Evolutionary conservation across 1,140 invertebrate species (phyloP), one percentile per base, ranked within the genome.

Genomic region (Euura lappo): DNA sequence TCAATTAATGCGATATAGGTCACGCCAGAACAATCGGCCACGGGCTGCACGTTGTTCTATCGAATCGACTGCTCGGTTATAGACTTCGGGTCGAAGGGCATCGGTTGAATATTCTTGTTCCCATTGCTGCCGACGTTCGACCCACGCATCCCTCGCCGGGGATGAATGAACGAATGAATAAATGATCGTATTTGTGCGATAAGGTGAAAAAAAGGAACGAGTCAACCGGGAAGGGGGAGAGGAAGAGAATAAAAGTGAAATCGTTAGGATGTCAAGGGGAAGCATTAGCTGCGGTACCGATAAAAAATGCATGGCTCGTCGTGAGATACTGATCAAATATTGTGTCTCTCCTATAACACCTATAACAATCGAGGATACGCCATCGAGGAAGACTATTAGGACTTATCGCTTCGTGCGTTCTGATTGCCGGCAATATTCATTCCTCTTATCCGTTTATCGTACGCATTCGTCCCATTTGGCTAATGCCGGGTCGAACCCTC

Each of bases 321-420:
- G 51, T n/a, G 6, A 60, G 51, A 60, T 60, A 60, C 51, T 60
- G 4, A 60, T 60, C 51, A 60, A 60, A 60, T 60, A 60, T 60
- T 60, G 13, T 60, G 51, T 6, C 13, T 3, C 51, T 60, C 13
- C 51, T 60, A 6, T 60, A 60, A 60, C 51, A n/a, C 51, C 51
- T 60, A 51, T 51, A 60, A 60, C 51, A 60, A 60, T 60, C 51
- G 51, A 60, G 51, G 51, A 60, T 60, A 60, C 51, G 51, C 51
- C 51, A 6, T 60, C 13, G 13, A 60, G 13, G 51, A 60, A n/a
- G 6, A 8, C 51, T 60, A 60, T 60, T n/a, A 60, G 51, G 51
- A 60, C 51, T 60, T n/a, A n/a, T 6, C 51, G 51, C 13, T 60
- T 60, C 51, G 13, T 8, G 51, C 8, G 51, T 60, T 60, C 51